These are phyloP conservation scores for Ormyrus labotus DNA, from an alignment of 2,888 invertebrate genomes.

Conservation along the genomic window DNA sequence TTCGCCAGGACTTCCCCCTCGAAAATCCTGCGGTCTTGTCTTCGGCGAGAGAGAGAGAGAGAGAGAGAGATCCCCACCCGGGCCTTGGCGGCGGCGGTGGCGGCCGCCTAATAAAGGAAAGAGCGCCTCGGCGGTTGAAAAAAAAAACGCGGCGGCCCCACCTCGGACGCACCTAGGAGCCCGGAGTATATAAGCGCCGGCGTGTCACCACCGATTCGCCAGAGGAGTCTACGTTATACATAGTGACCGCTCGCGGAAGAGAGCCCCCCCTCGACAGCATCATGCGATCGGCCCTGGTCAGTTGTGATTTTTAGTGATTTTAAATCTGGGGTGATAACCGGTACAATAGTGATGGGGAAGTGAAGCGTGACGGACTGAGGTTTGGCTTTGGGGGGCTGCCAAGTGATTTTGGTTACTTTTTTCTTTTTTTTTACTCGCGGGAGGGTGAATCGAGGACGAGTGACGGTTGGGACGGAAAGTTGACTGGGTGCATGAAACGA, in stretches of 20 bases:
- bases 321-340: neutral
- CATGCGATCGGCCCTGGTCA: constrained; percentile 50
- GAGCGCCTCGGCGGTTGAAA: neutral
- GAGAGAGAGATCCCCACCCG: neutral
- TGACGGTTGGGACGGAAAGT: constrained; percentile 15
- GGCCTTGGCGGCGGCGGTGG: too few species aligned
- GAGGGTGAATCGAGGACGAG: neutral
- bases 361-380: too few species aligned
- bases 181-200: constrained; percentile 67
- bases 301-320: constrained; percentile 4
- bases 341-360: neutral
- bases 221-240: constrained; percentile 60
- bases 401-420: neutral
- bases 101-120: neutral
- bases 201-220: constrained; percentile 64
- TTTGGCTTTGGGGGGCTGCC: neutral
- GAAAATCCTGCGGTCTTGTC: neutral
- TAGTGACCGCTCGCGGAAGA: neutral
- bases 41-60: too few species aligned
- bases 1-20: neutral
- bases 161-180: constrained; percentile 4
- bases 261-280: constrained; percentile 16
- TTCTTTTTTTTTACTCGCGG: neutral
- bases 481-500: neutral
- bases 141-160: neutral